Base-by-base conservation (phyloP, 1,140 invertebrate genomes). In the Wasmannia auropunctata region DNA sequence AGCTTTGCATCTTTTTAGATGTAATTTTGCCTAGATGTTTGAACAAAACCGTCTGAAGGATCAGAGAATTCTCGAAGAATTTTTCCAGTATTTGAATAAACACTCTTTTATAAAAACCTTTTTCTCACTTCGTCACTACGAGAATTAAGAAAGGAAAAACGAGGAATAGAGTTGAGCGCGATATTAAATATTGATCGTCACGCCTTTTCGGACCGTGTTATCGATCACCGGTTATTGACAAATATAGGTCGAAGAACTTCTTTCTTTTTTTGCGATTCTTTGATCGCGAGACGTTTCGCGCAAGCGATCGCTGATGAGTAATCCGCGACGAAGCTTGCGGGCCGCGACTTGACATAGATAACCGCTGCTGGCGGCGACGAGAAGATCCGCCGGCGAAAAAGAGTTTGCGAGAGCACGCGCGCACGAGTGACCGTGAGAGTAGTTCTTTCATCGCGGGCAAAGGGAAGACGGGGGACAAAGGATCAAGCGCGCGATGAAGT, bases 401-500 rank as follows among this genome's bases (percentile, higher is more conserved):
- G 25, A 31, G 22, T 54, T 58, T 43, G 65, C 65, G 31, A 54
- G n/a, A n/a, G n/a, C n/a, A n/a, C n/a, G n/a, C n/a, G n/a, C n/a
- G n/a, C 49, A 16, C 49, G 49, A 54, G 34, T 70, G 77, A 81
- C 22, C 51, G 37, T 19, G 3, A 72, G 8, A 83, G 67, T 22
- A 58, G 25, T 58, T 83, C 79, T 83, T 72, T 74, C 51, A 72
- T 34, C 63, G 14, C 3, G 16, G 25, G 54, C 51, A 28, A 67
- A 28, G 22, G 22, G 22, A 46, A 67, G 63, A 46, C n/a, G 22
- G n/a, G n/a, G 43, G 31, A 19, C 60, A 67, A 67, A 65, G 76
- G 60, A n/a, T 34, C 51, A 16, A 19, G 58, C 40, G 22, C 63
- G 34, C 49, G 62, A 56, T 72, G 49, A 37, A 70, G 43, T 28